Percentiles rank a stretch among this genome's conserved stretches.
These are phyloP conservation scores for Junonia oenone DNA, from an alignment of 2,888 invertebrate species.

Conservation along the genomic window DNA sequence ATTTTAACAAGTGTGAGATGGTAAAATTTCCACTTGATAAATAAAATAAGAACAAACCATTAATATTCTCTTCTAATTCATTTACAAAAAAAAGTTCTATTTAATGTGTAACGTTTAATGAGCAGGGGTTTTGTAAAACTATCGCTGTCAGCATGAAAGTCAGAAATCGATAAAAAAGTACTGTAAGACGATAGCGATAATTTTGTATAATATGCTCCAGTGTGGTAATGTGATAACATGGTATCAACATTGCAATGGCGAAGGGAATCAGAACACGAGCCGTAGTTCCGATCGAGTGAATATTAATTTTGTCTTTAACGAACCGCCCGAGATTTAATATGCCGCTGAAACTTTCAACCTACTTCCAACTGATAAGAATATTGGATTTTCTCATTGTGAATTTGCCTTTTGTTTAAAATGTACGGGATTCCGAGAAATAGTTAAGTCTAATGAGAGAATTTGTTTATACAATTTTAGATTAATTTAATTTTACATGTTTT, in stretches of 20 bases:
- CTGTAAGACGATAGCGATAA: too few relatives aligned
- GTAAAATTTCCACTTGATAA: too few relatives aligned
- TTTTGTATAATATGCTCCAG: too few relatives aligned
- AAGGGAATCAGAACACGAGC: constrained; percentile 8
- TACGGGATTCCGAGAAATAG: background rate
- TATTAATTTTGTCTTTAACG: constrained; percentile 13
- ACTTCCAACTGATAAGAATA: background rate
- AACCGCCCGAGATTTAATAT: constrained; percentile 6
- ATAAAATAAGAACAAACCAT: too few relatives aligned
- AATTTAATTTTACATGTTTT: background rate
- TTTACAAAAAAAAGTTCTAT: too few relatives aligned
- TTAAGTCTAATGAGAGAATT: background rate
- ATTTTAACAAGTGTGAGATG: too few relatives aligned
- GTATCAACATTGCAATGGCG: constrained; percentile 2
- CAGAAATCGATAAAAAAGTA: background rate
- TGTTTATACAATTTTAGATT: background rate
- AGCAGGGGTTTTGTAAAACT: too few relatives aligned
- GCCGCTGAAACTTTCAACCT: constrained; percentile 2
- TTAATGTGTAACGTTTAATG: too few relatives aligned
- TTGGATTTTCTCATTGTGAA: background rate
- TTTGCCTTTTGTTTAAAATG: background rate
- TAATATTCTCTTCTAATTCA: too few relatives aligned
- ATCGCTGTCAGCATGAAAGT: too few relatives aligned
- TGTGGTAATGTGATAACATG: background rate
- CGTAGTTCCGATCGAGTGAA: constrained; percentile 6